Conservation (phyloP, 2,113 vertebrate genomes). For the Amazona vittata region DNA sequence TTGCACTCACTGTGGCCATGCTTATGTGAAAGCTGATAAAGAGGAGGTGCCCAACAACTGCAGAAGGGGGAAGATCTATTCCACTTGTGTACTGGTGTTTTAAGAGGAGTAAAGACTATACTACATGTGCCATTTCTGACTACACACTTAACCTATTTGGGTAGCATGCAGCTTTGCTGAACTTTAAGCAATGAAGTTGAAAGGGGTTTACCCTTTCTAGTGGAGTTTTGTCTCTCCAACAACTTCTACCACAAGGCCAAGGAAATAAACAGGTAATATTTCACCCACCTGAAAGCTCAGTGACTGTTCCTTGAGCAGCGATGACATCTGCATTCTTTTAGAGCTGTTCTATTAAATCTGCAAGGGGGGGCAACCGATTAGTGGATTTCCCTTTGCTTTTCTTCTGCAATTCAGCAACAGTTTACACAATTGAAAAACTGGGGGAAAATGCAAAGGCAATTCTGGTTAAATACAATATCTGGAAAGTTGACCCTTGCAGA, state of each 20-base stretch:
- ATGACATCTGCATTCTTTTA: not conserved
- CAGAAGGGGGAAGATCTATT: conserved; percentile 34
- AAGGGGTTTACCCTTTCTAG: not conserved
- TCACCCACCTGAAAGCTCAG: not conserved
- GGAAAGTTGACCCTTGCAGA: not conserved
- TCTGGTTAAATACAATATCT: not conserved
- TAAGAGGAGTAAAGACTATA: not conserved
- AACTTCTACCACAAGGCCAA: not conserved
- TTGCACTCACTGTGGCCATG: not conserved
- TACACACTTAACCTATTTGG: not conserved
- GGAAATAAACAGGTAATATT: not conserved
- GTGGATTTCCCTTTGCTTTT: not conserved
- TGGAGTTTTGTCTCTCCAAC: not conserved
- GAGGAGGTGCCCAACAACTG: not conserved
- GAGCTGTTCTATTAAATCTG: not conserved
- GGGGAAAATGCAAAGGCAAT: rapidly evolving
- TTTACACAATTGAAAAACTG: not conserved
- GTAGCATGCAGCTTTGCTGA: not conserved
- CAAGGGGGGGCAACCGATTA: not conserved
- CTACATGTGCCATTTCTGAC: not conserved
- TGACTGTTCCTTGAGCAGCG: not conserved
- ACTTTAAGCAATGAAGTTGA: not conserved
- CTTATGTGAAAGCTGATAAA: not conserved
- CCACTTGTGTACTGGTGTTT: not conserved
- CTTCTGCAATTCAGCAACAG: not conserved